A percentile compares a stretch with the other conserved stretches of the same genome.
These are phyloP conservation scores for Pogoniulus pusillus DNA, from an alignment of 2,797 vertebrate genomes.

Conservation along the genomic window DNA sequence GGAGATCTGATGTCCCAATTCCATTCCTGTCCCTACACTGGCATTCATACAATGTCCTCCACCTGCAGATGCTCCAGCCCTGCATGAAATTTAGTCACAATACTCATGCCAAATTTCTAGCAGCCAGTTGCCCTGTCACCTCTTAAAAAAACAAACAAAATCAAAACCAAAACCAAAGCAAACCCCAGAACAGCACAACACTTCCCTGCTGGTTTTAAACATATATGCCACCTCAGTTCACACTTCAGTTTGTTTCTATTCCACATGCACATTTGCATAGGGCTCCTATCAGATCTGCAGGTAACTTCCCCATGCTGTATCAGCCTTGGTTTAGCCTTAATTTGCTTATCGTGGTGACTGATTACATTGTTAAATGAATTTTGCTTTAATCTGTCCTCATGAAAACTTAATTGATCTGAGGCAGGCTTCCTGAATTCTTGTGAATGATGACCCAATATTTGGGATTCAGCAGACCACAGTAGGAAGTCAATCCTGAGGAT, in stretches of 20 bases:
- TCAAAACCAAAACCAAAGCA: not conserved
- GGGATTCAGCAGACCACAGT: not conserved
- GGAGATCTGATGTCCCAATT: not conserved
- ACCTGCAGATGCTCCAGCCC: not conserved
- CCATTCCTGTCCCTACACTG: not conserved
- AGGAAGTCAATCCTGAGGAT: not conserved
- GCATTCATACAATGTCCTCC: not conserved
- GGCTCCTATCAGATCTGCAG: not conserved
- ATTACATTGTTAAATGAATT: not conserved
- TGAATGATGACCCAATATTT: not conserved
- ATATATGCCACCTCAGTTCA: not conserved
- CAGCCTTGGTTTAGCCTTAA: not conserved
- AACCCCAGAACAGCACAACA: not conserved
- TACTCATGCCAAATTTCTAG: not conserved
- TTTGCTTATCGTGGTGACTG: not conserved
- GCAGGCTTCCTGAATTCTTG: not conserved
- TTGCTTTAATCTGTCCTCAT: not conserved
- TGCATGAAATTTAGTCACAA: not conserved
- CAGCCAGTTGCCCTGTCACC: not conserved
- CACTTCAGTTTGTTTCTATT: not conserved
- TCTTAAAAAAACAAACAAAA: not conserved
- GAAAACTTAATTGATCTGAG: not conserved
- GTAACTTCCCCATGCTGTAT: not conserved
- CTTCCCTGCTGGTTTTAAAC: not conserved
- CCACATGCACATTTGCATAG: not conserved